A percentile compares a stretch with the other conserved stretches of the same genome.
Evolutionary conservation across 2,113 vertebrate species (phyloP).

Genomic region (Malurus melanocephalus): DNA sequence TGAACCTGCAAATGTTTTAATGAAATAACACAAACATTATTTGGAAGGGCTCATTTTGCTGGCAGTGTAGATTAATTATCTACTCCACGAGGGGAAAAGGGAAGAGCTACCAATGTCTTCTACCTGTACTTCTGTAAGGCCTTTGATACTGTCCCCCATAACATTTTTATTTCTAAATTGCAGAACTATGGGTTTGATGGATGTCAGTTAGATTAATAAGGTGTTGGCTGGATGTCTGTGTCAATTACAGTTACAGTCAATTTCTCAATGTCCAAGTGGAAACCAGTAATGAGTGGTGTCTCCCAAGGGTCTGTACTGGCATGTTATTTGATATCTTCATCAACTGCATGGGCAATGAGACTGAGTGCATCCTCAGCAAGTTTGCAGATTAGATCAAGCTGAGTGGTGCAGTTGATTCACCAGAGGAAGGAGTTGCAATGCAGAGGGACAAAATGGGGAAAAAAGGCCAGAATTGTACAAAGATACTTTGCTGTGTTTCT

Average conservation of each 20-base stretch:
- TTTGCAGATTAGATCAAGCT: background rate
- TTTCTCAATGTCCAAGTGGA: background rate
- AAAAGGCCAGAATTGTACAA: background rate
- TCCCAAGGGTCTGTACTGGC: background rate
- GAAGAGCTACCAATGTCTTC: fast-evolving
- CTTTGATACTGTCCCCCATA: background rate
- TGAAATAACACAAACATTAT: background rate
- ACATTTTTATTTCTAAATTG: background rate
- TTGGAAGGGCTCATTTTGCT: background rate
- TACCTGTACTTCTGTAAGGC: background rate
- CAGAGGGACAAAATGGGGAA: background rate
- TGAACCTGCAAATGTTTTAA: fast-evolving
- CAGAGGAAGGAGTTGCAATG: background rate
- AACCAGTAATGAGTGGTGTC: fast-evolving
- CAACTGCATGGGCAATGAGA: background rate
- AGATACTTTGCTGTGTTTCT: background rate
- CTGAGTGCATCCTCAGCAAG: background rate
- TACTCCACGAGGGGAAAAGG: background rate
- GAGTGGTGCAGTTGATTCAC: background rate
- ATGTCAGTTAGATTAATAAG: background rate
- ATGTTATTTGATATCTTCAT: background rate
- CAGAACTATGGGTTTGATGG: background rate
- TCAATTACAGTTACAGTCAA: background rate
- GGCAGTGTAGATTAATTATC: background rate
- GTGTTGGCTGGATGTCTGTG: fast-evolving